These are phyloP conservation scores for Scaptomyza polygonia DNA, from an alignment of 2,888 invertebrate genomes.

Conservation along the genomic window DNA sequence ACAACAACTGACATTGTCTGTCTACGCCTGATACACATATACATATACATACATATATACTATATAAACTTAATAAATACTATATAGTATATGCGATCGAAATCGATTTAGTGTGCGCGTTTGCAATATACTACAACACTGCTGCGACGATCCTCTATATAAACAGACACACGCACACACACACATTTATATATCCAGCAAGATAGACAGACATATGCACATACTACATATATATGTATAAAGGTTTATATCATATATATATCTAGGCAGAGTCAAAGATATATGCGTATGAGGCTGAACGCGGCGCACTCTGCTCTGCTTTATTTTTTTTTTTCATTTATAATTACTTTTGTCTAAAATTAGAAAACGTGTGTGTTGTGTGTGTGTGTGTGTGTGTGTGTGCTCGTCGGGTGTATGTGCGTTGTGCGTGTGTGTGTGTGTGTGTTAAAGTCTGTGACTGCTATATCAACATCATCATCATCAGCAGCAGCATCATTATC, in stretches of 20 bases:
- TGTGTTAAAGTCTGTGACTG: slow-evolving; percentile 76
- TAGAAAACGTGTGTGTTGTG: slow-evolving; percentile 84
- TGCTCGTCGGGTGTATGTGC: slow-evolving; percentile 78
- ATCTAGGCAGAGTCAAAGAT: slow-evolving; percentile 77
- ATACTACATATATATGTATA: slow-evolving; percentile 34
- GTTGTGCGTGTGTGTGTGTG: slow-evolving; percentile 49
- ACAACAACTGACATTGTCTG: slow-evolving; percentile 71
- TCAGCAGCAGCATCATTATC: slow-evolving; percentile 43
- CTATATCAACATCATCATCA: slow-evolving; percentile 76
- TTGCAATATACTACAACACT: slow-evolving; percentile 45
- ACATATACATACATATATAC: slow-evolving; percentile 19
- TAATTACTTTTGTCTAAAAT: slow-evolving; percentile 85
- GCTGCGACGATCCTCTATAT: slow-evolving; percentile 73
- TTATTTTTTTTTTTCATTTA: slow-evolving; percentile 81
- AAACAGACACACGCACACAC: slow-evolving; percentile 43
- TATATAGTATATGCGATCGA: slow-evolving; percentile 46
- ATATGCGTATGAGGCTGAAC: slow-evolving; percentile 76
- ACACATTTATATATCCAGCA: slow-evolving; percentile 18
- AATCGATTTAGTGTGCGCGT: slow-evolving; percentile 57
- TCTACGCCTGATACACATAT: slow-evolving; percentile 49
- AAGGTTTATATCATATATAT: slow-evolving; percentile 48
- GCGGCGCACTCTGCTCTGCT: slow-evolving; percentile 81
- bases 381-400: slow-evolving; percentile 1
- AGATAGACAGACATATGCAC: slow-evolving; percentile 31
- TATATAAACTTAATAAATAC: slow-evolving; percentile 33